Conservation (phyloP, 23 tunicate species). For the Pegea sp. region DNA sequence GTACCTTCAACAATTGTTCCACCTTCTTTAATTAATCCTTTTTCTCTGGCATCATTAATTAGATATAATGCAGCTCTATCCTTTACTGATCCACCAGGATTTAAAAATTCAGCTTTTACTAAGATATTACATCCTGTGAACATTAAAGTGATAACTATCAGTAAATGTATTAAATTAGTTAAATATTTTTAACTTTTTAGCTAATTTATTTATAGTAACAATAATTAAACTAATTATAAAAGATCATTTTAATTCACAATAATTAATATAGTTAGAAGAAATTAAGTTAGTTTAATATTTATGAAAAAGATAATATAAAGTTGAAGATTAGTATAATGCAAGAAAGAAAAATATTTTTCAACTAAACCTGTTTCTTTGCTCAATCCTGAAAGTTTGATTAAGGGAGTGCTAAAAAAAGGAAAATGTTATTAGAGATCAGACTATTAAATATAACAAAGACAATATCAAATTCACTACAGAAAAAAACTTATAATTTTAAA, state of each 20-base stretch:
- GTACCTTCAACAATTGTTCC: slow-evolving; percentile 95
- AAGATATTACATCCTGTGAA: slow-evolving; percentile 56
- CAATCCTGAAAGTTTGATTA: slow-evolving; percentile 53
- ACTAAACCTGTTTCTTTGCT: slow-evolving; percentile 79
- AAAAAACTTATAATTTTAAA: too few relatives aligned
- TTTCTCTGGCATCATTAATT: slow-evolving; percentile 73
- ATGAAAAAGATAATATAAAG: not conserved
- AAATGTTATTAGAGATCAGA: not conserved
- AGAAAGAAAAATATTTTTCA: not conserved
- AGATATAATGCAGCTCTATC: slow-evolving; percentile 82
- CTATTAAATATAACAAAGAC: not conserved
- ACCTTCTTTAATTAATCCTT: slow-evolving; percentile 33
- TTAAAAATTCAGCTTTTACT: slow-evolving; percentile 80
- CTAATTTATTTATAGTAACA: too few relatives aligned
- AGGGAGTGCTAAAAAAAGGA: slow-evolving; percentile 47
- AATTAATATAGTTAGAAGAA: too few relatives aligned
- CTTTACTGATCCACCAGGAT: slow-evolving; percentile 94
- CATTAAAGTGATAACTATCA: too few relatives aligned
- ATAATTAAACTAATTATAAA: too few relatives aligned
- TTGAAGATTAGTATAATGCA: not conserved
- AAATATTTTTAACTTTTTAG: too few relatives aligned
- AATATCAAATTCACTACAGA: too few relatives aligned
- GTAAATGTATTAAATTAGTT: too few relatives aligned
- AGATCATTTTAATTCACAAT: too few relatives aligned
- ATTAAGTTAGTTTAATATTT: too few relatives aligned